Conservation (phyloP, 2,113 vertebrate species). For the Tupaia chinensis region DNA sequence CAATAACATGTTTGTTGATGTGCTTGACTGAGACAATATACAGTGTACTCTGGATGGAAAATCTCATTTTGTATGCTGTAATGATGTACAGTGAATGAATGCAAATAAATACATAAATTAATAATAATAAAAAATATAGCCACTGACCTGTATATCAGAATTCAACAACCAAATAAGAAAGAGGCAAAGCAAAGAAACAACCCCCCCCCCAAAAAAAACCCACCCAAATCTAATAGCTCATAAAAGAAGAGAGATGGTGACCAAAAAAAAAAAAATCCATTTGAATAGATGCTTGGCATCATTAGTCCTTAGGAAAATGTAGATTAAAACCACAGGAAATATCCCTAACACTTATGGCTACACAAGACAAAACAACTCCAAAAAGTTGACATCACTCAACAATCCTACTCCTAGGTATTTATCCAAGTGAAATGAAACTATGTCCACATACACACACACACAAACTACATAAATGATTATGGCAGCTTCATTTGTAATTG, state of each 20-base stretch:
- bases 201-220: too few species aligned
- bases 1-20: too few species aligned
- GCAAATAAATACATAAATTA: too few species aligned
- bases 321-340: background rate
- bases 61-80: too few species aligned
- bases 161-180: background rate
- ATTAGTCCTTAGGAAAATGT: background rate
- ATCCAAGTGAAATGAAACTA: background rate
- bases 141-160: background rate
- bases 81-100: too few species aligned
- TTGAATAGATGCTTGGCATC: background rate
- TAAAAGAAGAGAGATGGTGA: background rate
- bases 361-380: background rate
- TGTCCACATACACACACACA: background rate
- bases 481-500: background rate
- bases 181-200: background rate
- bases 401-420: background rate
- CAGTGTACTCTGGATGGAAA: too few species aligned
- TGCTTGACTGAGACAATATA: too few species aligned
- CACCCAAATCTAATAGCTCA: background rate
- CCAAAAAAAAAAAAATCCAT: constrained; percentile 1
- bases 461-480: background rate
- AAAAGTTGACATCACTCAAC: background rate
- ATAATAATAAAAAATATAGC: too few species aligned
- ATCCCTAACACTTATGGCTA: background rate